Conservation (phyloP, 2,797 vertebrate species). For the Anisognathus igniventris region DNA sequence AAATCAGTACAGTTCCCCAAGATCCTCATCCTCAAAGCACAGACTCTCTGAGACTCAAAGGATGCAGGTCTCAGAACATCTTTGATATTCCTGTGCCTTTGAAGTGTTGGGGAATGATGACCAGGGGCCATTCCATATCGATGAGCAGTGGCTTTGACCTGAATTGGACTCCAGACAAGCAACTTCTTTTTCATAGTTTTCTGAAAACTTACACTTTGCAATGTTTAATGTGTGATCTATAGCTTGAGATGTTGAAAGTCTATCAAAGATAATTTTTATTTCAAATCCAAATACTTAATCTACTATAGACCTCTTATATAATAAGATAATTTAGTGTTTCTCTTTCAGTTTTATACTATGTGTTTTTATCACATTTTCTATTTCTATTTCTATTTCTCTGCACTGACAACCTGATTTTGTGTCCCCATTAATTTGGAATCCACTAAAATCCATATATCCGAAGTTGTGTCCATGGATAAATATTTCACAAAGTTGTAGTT, state of each 20-base stretch:
- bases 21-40: not conserved
- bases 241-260: not conserved
- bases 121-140: not conserved
- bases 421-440: not conserved
- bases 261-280: not conserved
- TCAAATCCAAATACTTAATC: not conserved
- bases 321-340: not conserved
- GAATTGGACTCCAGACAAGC: not conserved
- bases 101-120: not conserved
- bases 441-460: not conserved
- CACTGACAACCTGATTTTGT: not conserved
- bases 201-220: not conserved
- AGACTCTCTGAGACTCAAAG: not conserved
- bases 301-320: not conserved
- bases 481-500: not conserved
- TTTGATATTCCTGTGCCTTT: constrained; percentile 27
- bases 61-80: not conserved
- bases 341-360: not conserved
- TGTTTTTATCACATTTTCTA: not conserved
- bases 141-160: not conserved
- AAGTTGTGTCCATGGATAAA: not conserved
- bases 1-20: not conserved
- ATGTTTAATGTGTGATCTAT: not conserved
- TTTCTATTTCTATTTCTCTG: not conserved
- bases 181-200: not conserved